Conservation (phyloP, 2,797 vertebrate species). For the Bryconaethiops microstoma region DNA sequence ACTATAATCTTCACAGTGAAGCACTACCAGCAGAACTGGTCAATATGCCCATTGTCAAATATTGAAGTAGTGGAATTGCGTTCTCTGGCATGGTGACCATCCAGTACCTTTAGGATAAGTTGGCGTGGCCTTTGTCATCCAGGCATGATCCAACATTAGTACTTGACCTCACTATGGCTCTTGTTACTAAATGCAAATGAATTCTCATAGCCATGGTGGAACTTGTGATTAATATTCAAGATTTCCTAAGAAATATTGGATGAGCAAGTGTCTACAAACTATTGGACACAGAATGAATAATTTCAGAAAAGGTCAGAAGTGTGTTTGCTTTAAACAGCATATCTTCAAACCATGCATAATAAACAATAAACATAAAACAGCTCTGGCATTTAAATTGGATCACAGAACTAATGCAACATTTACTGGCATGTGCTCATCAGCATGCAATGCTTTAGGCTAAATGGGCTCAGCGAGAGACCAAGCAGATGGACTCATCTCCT, state of each 20-base stretch:
- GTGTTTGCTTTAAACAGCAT: no score
- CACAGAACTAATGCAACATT: conserved; percentile 17
- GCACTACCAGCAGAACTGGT: no score
- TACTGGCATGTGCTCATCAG: conserved; percentile 21
- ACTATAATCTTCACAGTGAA: no score
- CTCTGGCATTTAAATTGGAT: conserved; percentile 1
- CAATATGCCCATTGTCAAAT: no score
- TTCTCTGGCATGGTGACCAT: no score
- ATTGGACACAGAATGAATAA: background rate
- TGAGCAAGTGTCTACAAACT: no score
- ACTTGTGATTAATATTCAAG: no score
- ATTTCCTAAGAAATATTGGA: no score
- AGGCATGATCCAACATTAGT: no score
- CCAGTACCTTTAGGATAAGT: no score
- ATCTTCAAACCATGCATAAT: background rate
- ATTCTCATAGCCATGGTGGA: background rate
- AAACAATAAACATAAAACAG: background rate
- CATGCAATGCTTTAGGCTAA: conserved; percentile 16
- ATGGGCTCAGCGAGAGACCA: conserved; percentile 26
- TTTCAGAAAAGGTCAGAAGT: background rate
- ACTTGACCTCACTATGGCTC: background rate
- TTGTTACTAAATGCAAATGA: background rate
- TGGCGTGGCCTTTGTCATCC: background rate
- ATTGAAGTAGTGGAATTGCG: no score
- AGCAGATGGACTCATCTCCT: conserved; percentile 45